Evolutionary conservation across 64 coral and sea anemone genomes (phyloP).

Genomic region (Montipora cactus): DNA sequence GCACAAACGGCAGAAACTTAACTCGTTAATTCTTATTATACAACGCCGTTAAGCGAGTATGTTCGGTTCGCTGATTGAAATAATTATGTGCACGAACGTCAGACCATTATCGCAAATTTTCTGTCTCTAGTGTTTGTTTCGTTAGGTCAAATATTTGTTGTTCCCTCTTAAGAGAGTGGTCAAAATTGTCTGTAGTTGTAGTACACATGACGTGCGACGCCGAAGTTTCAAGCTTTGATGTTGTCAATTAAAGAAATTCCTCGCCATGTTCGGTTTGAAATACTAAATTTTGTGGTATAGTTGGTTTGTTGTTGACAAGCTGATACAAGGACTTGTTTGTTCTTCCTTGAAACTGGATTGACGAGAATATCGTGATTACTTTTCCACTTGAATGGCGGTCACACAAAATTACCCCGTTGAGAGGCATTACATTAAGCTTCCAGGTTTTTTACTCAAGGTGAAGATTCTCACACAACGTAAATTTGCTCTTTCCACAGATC

Average conservation of each 20-base stretch:
- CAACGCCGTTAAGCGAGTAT: neutral
- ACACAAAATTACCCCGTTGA: neutral
- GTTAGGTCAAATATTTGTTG: slow-evolving; percentile 34
- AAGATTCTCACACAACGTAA: neutral
- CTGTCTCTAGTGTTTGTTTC: slow-evolving; percentile 18
- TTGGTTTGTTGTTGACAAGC: neutral
- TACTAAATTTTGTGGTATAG: neutral
- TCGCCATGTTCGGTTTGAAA: neutral
- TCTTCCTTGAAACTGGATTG: slow-evolving; percentile 8
- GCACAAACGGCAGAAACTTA: neutral
- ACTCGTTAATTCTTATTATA: neutral
- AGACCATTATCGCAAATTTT: slow-evolving; percentile 4
- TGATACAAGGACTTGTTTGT: neutral
- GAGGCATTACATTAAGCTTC: neutral
- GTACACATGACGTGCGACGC: neutral
- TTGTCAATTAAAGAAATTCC: neutral
- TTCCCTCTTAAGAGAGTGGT: slow-evolving; percentile 2
- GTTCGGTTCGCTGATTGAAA: neutral
- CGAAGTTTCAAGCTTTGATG: neutral
- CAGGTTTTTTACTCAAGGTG: too few species aligned
- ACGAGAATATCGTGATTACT: slow-evolving; percentile 24
- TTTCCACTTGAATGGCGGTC: neutral
- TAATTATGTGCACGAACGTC: neutral
- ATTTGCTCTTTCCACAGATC: neutral
- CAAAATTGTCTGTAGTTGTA: neutral